Evolutionary conservation across 2,797 vertebrate genomes (phyloP).

Genomic region (Psittacula derbiana): DNA sequence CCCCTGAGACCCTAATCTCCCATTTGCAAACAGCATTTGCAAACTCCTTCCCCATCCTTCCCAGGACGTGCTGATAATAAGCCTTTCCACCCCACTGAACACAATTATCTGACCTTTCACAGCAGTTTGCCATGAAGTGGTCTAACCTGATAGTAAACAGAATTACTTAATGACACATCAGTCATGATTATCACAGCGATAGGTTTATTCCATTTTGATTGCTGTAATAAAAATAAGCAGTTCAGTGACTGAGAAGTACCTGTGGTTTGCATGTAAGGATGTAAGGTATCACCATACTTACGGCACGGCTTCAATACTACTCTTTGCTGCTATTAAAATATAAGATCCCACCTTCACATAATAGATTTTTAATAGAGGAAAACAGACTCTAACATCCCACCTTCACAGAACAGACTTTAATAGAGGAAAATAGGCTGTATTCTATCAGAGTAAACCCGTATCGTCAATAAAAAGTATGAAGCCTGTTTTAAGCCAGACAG

Average conservation of each 20-base stretch:
- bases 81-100: slow-evolving; percentile 74
- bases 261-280: not conserved
- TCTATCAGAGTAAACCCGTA: not conserved
- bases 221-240: not conserved
- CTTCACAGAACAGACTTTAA: not conserved
- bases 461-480: not conserved
- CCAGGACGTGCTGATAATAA: slow-evolving; percentile 65
- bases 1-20: slow-evolving; percentile 75
- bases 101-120: slow-evolving; percentile 78
- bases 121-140: slow-evolving; percentile 64
- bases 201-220: not conserved
- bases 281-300: not conserved
- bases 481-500: not conserved
- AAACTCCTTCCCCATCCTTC: slow-evolving; percentile 70
- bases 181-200: slow-evolving; percentile 42
- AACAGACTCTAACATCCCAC: not conserved
- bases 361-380: not conserved
- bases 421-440: not conserved
- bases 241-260: not conserved
- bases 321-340: not conserved
- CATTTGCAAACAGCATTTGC: slow-evolving; percentile 71
- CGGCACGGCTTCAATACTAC: not conserved
- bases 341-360: not conserved
- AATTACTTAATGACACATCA: slow-evolving; percentile 70
- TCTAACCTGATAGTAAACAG: slow-evolving; percentile 70